A percentile compares a stretch with the other conserved stretches of the same genome.
Evolutionary conservation across 2,888 invertebrate species (phyloP).

Genomic region (Molorchus minor): DNA sequence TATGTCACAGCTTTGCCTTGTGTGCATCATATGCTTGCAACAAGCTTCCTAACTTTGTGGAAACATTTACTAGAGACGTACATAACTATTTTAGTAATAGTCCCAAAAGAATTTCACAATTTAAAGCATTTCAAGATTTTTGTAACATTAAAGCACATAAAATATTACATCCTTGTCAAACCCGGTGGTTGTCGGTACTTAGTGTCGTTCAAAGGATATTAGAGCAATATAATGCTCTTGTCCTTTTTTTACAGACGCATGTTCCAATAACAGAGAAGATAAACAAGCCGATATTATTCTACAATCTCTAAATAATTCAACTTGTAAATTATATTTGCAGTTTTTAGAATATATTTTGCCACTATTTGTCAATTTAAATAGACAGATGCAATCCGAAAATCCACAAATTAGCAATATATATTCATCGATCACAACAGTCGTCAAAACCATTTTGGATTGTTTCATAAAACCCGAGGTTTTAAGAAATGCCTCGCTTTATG

Average conservation of each 20-base stretch:
- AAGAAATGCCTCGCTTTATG: conserved; percentile 1
- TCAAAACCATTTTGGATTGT: conserved; percentile 28
- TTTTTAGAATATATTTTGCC: conserved; percentile 28
- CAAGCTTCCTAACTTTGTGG: conserved; percentile 20
- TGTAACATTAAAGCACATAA: conserved; percentile 27
- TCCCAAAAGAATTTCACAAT: conserved; percentile 19
- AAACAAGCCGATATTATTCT: conserved; percentile 18
- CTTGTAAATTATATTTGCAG: conserved; percentile 17
- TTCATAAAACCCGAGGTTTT: conserved; percentile 26
- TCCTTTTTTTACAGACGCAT: conserved; percentile 27
- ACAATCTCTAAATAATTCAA: conserved; percentile 14
- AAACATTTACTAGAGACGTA: conserved; percentile 23
- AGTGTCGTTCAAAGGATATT: conserved; percentile 25
- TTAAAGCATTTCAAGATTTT: conserved; percentile 30
- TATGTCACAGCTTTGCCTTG: conserved; percentile 41
- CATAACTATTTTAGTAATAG: conserved; percentile 29
- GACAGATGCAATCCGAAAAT: conserved; percentile 32
- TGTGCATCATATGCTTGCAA: conserved; percentile 40
- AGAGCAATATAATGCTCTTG: conserved; percentile 27
- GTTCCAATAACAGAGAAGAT: neutral
- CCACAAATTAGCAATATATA: conserved; percentile 28
- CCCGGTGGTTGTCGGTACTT: conserved; percentile 28
- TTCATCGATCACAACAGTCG: conserved; percentile 3
- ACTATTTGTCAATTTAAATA: conserved; percentile 25
- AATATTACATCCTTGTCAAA: conserved; percentile 28